These are phyloP conservation scores for Oxyteleia sp. DNA, from an alignment of 2,888 invertebrate genomes.

Conservation along the genomic window DNA sequence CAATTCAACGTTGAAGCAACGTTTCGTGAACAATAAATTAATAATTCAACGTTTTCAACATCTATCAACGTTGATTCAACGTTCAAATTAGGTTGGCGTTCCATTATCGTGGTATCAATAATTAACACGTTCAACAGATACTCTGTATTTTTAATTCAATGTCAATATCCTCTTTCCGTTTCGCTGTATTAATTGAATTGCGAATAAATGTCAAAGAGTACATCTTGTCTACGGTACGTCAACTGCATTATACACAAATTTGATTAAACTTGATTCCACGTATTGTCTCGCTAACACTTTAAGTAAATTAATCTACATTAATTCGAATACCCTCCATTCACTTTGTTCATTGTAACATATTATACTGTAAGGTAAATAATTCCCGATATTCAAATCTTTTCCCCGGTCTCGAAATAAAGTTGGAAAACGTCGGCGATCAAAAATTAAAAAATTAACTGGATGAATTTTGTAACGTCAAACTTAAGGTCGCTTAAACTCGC, in stretches of 20 bases:
- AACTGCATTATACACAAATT: constrained; percentile 22
- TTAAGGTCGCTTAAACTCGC: background rate
- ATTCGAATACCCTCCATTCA: constrained; percentile 6
- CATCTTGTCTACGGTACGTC: constrained; percentile 12
- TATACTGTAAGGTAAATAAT: background rate
- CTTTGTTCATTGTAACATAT: constrained; percentile 16
- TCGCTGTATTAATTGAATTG: constrained; percentile 16
- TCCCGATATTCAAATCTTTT: background rate
- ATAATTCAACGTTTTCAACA: no score
- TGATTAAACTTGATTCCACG: constrained; percentile 28
- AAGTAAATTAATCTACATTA: constrained; percentile 30
- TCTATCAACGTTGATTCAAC: no score
- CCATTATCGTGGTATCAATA: no score
- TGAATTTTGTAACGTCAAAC: constrained; percentile 20
- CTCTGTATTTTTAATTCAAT: constrained; percentile 8
- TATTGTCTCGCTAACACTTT: constrained; percentile 18
- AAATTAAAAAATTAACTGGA: background rate
- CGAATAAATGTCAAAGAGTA: constrained; percentile 26
- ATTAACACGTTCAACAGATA: no score
- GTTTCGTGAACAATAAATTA: no score
- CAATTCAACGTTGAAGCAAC: no score
- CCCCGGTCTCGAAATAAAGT: background rate
- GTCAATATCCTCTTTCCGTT: background rate
- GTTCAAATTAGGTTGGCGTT: no score
- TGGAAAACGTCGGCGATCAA: background rate